These are phyloP conservation scores for Microctenopoma stevenorrisi DNA, from an alignment of 2,797 vertebrate genomes.

Conservation along the genomic window DNA sequence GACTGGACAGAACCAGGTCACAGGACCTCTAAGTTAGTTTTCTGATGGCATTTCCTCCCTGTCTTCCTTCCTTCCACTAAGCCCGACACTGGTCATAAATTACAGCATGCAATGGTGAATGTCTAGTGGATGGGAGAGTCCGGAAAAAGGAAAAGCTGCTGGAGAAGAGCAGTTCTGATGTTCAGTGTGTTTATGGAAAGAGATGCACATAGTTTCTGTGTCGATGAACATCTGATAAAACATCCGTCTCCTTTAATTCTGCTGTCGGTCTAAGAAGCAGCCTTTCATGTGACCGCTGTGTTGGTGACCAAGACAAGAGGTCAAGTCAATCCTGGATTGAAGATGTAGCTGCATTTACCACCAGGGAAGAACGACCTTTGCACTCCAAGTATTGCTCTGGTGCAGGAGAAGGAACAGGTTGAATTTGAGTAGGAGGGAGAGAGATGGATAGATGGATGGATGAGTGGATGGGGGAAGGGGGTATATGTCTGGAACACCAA, in stretches of 20 bases:
- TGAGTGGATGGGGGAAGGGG: constrained; percentile 60
- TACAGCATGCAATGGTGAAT: constrained; percentile 58
- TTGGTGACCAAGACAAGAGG: constrained; percentile 59
- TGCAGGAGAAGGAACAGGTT: constrained; percentile 74
- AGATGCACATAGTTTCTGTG: constrained; percentile 43
- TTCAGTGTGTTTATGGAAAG: constrained; percentile 50
- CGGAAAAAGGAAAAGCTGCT: constrained; percentile 56
- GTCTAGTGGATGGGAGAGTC: constrained; percentile 50
- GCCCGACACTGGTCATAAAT: constrained; percentile 58
- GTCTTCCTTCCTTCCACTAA: constrained; percentile 74
- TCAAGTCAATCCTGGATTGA: constrained; percentile 43
- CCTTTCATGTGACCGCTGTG: constrained; percentile 70
- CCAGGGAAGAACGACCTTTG: constrained; percentile 74
- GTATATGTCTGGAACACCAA: constrained; percentile 76
- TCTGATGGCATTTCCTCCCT: constrained; percentile 72
- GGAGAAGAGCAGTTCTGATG: constrained; percentile 16
- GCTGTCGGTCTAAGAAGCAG: constrained; percentile 52
- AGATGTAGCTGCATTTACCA: constrained; percentile 50
- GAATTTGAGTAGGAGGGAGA: constrained; percentile 66
- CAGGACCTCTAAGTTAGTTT: constrained; percentile 57
- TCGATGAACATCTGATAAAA: constrained; percentile 35
- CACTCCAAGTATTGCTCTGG: constrained; percentile 57
- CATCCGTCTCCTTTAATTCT: constrained; percentile 50
- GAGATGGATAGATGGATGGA: constrained; percentile 66
- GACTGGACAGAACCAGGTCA: constrained; percentile 74